Evolutionary conservation across 1,140 invertebrate genomes (phyloP).

Genomic region (Anthonomus grandis): DNA sequence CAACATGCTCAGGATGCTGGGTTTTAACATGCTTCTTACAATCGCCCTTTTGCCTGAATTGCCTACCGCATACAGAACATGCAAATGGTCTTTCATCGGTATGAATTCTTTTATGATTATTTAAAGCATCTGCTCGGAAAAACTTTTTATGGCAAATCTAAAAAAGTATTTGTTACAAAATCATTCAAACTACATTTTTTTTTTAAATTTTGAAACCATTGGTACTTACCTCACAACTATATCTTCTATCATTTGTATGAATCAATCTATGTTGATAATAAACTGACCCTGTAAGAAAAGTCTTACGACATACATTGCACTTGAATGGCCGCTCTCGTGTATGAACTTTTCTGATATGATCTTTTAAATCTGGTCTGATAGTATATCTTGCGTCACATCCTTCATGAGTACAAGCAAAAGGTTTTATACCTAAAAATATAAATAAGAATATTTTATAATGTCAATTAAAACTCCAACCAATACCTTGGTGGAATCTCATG

Average conservation of each 20-base stretch:
- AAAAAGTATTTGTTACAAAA: no score
- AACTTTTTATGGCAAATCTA: conserved; percentile 56
- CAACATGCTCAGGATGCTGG: conserved; percentile 46
- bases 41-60: conserved; percentile 60
- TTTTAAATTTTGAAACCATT: background rate
- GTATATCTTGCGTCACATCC: conserved; percentile 62
- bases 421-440: conserved; percentile 54
- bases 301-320: conserved; percentile 67
- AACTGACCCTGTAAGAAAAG: conserved; percentile 69
- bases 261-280: conserved; percentile 71
- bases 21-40: conserved; percentile 59
- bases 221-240: conserved; percentile 65
- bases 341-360: conserved; percentile 63
- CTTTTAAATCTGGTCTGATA: conserved; percentile 64
- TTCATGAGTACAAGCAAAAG: conserved; percentile 57
- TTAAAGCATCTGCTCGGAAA: conserved; percentile 58
- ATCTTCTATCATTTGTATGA: conserved; percentile 77
- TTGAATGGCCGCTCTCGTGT: conserved; percentile 69
- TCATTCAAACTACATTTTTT: background rate
- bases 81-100: conserved; percentile 68
- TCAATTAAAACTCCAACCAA: background rate
- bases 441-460: background rate
- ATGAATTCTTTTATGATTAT: conserved; percentile 61
- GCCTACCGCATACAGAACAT: conserved; percentile 63
- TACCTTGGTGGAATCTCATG: conserved; percentile 58